These are phyloP conservation scores for Diplodus sargus DNA, from an alignment of 2,797 vertebrate genomes.

Conservation along the genomic window DNA sequence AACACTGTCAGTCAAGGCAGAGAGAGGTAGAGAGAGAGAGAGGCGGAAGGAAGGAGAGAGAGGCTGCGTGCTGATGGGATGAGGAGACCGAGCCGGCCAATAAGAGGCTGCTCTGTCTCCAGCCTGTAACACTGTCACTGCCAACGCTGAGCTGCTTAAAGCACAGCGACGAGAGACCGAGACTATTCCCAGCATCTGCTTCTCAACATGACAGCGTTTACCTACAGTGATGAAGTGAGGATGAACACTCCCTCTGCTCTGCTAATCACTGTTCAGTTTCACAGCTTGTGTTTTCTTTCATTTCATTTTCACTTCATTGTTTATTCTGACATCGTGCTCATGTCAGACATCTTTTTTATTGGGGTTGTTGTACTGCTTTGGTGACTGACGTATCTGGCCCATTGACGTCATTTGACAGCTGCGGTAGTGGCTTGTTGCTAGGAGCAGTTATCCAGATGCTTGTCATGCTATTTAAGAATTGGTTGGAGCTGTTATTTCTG, in stretches of 20 bases:
- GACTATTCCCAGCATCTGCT: constrained; percentile 21
- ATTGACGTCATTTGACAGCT: not conserved
- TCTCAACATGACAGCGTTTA: constrained; percentile 21
- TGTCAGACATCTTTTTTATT: not conserved
- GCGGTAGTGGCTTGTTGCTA: not conserved
- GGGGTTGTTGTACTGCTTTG: not conserved
- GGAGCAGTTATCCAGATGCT: not conserved
- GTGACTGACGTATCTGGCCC: not conserved
- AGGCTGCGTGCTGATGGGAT: constrained; percentile 49
- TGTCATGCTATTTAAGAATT: not conserved
- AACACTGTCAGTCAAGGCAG: constrained; percentile 56
- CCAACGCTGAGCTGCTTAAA: constrained; percentile 56
- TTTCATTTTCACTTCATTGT: not conserved
- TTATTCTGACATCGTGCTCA: not conserved
- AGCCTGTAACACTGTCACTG: constrained; percentile 64
- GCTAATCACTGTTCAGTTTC: not conserved
- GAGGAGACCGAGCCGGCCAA: constrained; percentile 76
- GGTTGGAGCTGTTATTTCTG: not conserved
- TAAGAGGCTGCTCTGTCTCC: constrained; percentile 68
- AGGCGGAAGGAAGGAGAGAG: constrained; percentile 7
- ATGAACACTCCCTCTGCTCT: constrained; percentile 6
- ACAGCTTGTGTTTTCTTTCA: not conserved
- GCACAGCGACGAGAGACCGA: constrained; percentile 2
- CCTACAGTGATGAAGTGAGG: not conserved
- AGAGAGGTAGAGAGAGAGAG: constrained; percentile 30